Conservation (phyloP, 2,888 invertebrate species). For the Nowickia ferox region DNA sequence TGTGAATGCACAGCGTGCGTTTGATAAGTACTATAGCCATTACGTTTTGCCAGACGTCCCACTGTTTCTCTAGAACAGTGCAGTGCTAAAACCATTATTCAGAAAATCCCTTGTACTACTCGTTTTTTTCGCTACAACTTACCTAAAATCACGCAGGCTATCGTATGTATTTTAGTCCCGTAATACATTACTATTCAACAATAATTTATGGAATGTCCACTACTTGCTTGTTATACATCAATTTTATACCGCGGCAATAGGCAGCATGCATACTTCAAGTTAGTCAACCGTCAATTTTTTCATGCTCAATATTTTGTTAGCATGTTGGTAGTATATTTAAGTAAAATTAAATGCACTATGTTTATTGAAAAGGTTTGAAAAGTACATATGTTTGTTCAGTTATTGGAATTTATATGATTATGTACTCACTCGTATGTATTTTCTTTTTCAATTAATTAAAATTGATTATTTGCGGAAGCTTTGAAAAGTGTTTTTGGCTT, state of each 20-base stretch:
- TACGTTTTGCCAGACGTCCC: conserved; percentile 78
- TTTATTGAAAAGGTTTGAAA: conserved; percentile 40
- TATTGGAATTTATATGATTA: conserved; percentile 29
- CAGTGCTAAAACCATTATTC: conserved; percentile 50
- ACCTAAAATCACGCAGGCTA: conserved; percentile 72
- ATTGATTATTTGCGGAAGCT: conserved; percentile 73
- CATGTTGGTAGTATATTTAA: conserved; percentile 61
- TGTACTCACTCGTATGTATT: not conserved
- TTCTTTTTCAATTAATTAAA: conserved; percentile 19
- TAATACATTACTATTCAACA: conserved; percentile 71
- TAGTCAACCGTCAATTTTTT: conserved; percentile 65
- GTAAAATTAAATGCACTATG: conserved; percentile 50
- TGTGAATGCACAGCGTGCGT: conserved; percentile 72
- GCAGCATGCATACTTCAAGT: conserved; percentile 56
- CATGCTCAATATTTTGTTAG: conserved; percentile 68
- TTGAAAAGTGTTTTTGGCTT: conserved; percentile 60
- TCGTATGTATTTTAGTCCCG: conserved; percentile 61
- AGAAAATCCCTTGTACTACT: conserved; percentile 4
- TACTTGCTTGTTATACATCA: conserved; percentile 67
- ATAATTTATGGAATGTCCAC: conserved; percentile 72
- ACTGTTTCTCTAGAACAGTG: conserved; percentile 72
- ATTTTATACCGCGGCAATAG: conserved; percentile 66
- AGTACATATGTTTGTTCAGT: conserved; percentile 26
- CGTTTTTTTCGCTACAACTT: conserved; percentile 26
- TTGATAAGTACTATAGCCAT: conserved; percentile 77